phyloP scores from a whole-genome alignment of 2,888 invertebrate genomes.

The Stenolophus ochropezus region DNA sequence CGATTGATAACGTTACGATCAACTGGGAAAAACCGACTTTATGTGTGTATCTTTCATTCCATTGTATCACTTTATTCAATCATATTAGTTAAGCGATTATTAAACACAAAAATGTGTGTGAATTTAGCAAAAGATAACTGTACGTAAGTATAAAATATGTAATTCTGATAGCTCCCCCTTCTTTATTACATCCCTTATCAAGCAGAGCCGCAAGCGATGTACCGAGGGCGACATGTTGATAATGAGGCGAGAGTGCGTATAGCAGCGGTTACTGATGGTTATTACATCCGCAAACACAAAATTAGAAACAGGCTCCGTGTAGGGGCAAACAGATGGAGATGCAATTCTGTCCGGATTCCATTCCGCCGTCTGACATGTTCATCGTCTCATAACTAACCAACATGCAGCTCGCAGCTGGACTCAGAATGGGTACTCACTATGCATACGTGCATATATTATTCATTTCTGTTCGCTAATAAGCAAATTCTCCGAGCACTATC shows the following conservation, averaged over 20 bases:
- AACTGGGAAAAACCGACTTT: too few relatives aligned
- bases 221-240: not conserved
- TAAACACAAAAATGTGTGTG: too few relatives aligned
- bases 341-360: not conserved
- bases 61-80: too few relatives aligned
- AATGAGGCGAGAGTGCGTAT: slow-evolving; percentile 20
- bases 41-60: too few relatives aligned
- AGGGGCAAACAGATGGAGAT: slow-evolving; percentile 17
- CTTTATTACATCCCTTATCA: not conserved
- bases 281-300: slow-evolving; percentile 52
- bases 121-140: too few relatives aligned
- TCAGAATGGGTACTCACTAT: too few relatives aligned
- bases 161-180: not conserved
- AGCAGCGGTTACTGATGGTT: slow-evolving; percentile 45
- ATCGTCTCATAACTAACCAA: not conserved
- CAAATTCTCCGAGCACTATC: too few relatives aligned
- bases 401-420: too few relatives aligned
- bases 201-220: not conserved
- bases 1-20: too few relatives aligned
- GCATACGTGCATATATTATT: too few relatives aligned
- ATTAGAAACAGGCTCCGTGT: slow-evolving; percentile 33
- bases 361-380: slow-evolving; percentile 6
- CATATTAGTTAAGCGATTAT: too few relatives aligned
- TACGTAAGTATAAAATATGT: not conserved
- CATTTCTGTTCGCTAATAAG: too few relatives aligned